A percentile compares a stretch with the other conserved stretches of the same genome.
phyloP scores from a whole-genome alignment of 2,888 invertebrate species.

The Atrina japonica region DNA sequence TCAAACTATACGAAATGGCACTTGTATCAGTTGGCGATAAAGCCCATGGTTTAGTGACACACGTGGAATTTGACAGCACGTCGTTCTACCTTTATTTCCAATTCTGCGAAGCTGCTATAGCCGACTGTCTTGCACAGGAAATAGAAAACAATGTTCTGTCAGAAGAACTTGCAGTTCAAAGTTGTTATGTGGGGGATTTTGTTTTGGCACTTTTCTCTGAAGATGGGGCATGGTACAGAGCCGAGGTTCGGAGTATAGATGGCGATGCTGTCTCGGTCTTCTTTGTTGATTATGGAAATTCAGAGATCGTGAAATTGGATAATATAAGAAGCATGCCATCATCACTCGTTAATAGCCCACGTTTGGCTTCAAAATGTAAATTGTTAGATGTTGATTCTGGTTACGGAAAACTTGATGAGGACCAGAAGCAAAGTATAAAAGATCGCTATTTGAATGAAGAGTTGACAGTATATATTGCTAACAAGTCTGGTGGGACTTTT shows the following conservation, averaged over 20 bases:
- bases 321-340: constrained; percentile 62
- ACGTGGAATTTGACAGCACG: constrained; percentile 54
- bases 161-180: constrained; percentile 33
- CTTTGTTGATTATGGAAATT: constrained; percentile 79
- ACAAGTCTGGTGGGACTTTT: background rate
- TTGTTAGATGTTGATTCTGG: constrained; percentile 49
- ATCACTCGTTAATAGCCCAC: constrained; percentile 63
- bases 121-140: constrained; percentile 51
- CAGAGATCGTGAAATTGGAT: constrained; percentile 60
- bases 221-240: constrained; percentile 74
- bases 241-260: constrained; percentile 51
- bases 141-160: constrained; percentile 31
- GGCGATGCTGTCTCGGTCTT: constrained; percentile 57
- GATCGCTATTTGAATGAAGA: constrained; percentile 54
- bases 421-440: constrained; percentile 48
- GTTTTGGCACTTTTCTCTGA: constrained; percentile 62
- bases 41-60: constrained; percentile 57
- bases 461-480: constrained; percentile 52
- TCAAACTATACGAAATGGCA: too few species aligned
- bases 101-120: constrained; percentile 54
- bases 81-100: constrained; percentile 54
- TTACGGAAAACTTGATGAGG: constrained; percentile 43
- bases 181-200: constrained; percentile 41
- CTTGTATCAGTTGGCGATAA: too few species aligned
- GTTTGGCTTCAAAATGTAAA: constrained; percentile 70